Evolutionary conservation across 37 sponge, comb jelly and placozoan species (phyloP).

Genomic region (Chondrilla cf. caribensis): DNA sequence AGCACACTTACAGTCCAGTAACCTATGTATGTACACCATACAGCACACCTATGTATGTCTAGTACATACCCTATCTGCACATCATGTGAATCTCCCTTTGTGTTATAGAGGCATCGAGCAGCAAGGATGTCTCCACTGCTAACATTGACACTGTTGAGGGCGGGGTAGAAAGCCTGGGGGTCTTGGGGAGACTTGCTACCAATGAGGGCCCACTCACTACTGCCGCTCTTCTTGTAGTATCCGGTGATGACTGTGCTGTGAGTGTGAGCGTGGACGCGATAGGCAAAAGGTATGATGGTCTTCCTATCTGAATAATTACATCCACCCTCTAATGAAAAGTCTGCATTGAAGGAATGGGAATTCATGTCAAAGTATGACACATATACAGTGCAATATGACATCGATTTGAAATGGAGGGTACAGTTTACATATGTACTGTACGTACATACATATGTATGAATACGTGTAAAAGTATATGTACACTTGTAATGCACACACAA

Average conservation of each 20-base stretch:
- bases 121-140: constrained; percentile 25
- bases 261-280: constrained; percentile 85
- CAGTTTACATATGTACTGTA: not conserved
- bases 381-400: not conserved
- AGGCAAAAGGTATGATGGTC: constrained; percentile 80
- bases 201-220: constrained; percentile 51
- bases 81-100: not conserved
- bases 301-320: constrained; percentile 7
- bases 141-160: not conserved
- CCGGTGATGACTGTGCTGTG: constrained; percentile 63
- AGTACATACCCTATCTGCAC: constrained; percentile 57
- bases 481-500: not conserved
- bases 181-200: constrained; percentile 79
- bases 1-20: too few species aligned
- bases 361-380: not conserved
- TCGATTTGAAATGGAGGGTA: not conserved
- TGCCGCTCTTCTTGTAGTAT: constrained; percentile 33
- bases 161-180: constrained; percentile 59
- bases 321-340: not conserved
- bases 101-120: constrained; percentile 52
- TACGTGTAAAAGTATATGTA: not conserved
- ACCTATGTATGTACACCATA: too few species aligned
- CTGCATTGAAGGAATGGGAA: constrained; percentile 11
- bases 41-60: too few species aligned
- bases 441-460: not conserved